Evolutionary conservation across 2,888 invertebrate species (phyloP), one percentile per base, ranked within the genome.

Genomic region (Aleiodes alternator): DNA sequence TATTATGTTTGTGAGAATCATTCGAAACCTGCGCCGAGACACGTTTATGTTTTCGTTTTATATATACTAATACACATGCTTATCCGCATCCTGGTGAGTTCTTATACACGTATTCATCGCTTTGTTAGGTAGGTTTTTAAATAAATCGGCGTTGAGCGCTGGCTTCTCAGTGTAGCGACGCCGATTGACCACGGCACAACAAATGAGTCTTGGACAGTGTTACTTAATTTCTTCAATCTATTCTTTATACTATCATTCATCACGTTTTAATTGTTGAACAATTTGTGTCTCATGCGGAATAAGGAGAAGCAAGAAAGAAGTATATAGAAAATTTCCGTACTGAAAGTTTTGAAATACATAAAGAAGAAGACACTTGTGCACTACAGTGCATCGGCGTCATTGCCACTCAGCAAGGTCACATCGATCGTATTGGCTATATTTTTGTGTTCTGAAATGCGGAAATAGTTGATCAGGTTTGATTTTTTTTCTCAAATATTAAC

Each of bases 71-170:
- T 43, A 43, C 43, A 43, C 43, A 43, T 43, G 38, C 38, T 38
- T 61, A 64, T 64, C 43, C 64, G 23, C 66, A 64, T 66, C 34
- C 66, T 66, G 64, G 66, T 66, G 64, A 70, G 75, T 71, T 75
- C 66, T 64, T 70, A 48, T 50, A 68, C 64, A 57, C 64, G 38
- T 66, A 64, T 64, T 64, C 43, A 43, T 43, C 72, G 77, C 76
- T 80, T 78, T 75, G 75, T 79, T 77, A 79, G 75, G 53, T 68
- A 68, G 55, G 82, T 84, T 85, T 86, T 86, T 85, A 84, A 86
- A 86, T 84, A 84, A 83, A 84, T 82, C 81, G 81, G 80, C 79
- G 79, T 51, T 81, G 78, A 77, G 79, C 77, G 79, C 72, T 79
- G 66, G 79, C 79, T 79, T 78, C 79, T 79, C 85, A 85, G 85